Evolutionary conservation across 2,113 vertebrate species (phyloP).

Genomic region (Mustela lutreola): DNA sequence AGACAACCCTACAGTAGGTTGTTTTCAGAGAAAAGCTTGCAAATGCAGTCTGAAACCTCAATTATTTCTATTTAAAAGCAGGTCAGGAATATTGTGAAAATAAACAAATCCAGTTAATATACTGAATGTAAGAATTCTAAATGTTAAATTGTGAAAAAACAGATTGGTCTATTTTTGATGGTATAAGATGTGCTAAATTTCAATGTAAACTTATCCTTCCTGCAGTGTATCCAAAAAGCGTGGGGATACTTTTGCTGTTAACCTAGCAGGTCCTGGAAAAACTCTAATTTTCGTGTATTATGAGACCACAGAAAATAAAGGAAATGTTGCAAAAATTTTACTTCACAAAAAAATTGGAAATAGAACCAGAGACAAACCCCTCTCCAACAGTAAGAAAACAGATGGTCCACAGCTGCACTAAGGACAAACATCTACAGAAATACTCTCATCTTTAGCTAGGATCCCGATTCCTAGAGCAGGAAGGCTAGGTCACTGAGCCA

Average conservation of each 20-base stretch:
- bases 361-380: background rate
- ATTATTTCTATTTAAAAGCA: background rate
- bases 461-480: background rate
- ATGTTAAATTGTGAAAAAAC: background rate
- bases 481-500: background rate
- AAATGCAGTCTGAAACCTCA: background rate
- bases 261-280: background rate
- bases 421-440: background rate
- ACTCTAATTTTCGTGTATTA: background rate
- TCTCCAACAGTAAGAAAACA: background rate
- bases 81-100: background rate
- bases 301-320: background rate
- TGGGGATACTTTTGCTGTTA: background rate
- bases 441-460: background rate
- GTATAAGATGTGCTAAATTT: conserved; percentile 1
- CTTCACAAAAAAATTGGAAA: background rate
- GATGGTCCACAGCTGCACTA: background rate
- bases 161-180: background rate
- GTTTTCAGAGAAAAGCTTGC: background rate
- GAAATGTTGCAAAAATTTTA: background rate
- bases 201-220: background rate
- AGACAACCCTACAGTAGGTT: background rate
- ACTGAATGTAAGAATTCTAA: background rate
- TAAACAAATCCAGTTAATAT: background rate
- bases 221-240: background rate